These are phyloP conservation scores for Aramus guarauna DNA, from an alignment of 2,113 vertebrate species.

Conservation along the genomic window DNA sequence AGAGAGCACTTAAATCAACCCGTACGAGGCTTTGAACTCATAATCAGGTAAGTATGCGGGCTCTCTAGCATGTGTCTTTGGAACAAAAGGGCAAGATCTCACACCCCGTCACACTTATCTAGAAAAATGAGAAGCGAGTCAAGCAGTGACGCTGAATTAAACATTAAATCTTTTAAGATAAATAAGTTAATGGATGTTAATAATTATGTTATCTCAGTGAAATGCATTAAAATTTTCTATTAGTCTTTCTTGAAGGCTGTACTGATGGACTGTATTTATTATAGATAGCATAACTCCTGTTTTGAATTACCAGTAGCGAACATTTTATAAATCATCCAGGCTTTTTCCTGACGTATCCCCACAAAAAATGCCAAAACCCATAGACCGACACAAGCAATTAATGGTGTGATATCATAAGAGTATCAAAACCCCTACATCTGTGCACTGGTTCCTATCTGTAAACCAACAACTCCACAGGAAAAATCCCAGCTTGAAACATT, in stretches of 20 bases:
- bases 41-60: constrained; percentile 26
- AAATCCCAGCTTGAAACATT: constrained; percentile 59
- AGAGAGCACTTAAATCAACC: constrained; percentile 21
- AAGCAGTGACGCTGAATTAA: not conserved
- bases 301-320: constrained; percentile 44
- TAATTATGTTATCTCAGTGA: constrained; percentile 42
- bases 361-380: constrained; percentile 37
- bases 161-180: constrained; percentile 38
- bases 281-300: constrained; percentile 28
- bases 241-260: constrained; percentile 18
- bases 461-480: constrained; percentile 50
- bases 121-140: constrained; percentile 32
- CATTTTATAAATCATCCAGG: not conserved
- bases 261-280: constrained; percentile 10
- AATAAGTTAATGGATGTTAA: constrained; percentile 47
- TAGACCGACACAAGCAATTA: constrained; percentile 51
- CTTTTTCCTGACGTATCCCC: not conserved
- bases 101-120: constrained; percentile 7
- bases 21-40: constrained; percentile 34
- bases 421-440: constrained; percentile 16
- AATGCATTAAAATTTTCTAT: constrained; percentile 26
- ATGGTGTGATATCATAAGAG: constrained; percentile 29
- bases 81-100: constrained; percentile 40
- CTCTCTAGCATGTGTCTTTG: not conserved
- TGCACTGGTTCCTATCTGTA: constrained; percentile 28